Base-by-base conservation (phyloP, 2,888 invertebrate species). In the Eulithis testata region DNA sequence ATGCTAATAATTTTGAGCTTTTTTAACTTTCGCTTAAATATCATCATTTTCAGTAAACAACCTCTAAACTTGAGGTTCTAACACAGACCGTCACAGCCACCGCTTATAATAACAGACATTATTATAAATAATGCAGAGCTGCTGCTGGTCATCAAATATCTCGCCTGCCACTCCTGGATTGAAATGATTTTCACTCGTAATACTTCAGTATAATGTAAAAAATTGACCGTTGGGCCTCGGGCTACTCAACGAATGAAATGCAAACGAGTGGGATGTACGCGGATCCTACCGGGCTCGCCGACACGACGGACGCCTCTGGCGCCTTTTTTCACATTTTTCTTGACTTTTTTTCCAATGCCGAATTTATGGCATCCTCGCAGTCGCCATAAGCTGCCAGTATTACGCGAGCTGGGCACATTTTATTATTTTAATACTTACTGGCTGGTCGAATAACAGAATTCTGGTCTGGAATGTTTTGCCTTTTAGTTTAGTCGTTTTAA, bases 241-340 rank as follows among this genome's bases (percentile, higher is more conserved):
- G 54, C 53, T 49, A 53, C 14, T 54, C 11, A 60, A 27, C 72
- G 74, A 76, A 76, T 76, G 76, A 82, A 83, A 85, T 84, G 78
- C 76, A 80, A 87, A 87, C 81, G 83, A 85, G 81, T 78, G 88
- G 88, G 85, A 84, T 87, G 80, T 87, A 88, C 87, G 87, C 88
- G 89, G 89, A 87, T 85, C 80, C 83, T 66, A 78, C 52, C 66
- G 63, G 66, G 70, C 60, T 72, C 61, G 66, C 52, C 69, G 56
- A 57, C 66, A 67, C 65, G 63, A 56, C 65, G 55, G 66, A 65
- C 59, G 67, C 52, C 63, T 31, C 63, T 77, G 80, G 81, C 82
- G 79, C 81, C 78, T 77, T 80, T 73, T 65, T 68, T 60, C 55
- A 64, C 52, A 68, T 68, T 63, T 75, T 66, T 70, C 68, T 70